Evolutionary conservation across 2,888 invertebrate genomes (phyloP).

Genomic region (Mylabris sibirica): DNA sequence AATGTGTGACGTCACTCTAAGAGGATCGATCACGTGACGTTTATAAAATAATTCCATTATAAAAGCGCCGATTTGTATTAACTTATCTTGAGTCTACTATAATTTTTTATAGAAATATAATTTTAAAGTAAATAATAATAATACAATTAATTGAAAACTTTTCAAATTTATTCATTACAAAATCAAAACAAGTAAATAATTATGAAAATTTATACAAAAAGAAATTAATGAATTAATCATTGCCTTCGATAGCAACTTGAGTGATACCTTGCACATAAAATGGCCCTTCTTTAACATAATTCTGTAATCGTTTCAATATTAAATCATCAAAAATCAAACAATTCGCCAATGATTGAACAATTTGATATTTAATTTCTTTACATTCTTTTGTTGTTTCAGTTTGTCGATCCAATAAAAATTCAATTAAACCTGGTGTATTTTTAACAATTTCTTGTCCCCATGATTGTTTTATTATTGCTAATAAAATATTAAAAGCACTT

Average conservation of each 20-base stretch:
- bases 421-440: conserved; percentile 76
- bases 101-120: no score
- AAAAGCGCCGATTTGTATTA: no score
- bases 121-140: no score
- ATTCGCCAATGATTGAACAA: conserved; percentile 70
- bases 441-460: conserved; percentile 84
- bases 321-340: conserved; percentile 68
- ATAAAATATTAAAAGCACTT: conserved; percentile 72
- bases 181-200: no score
- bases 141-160: no score
- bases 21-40: no score
- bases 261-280: conserved; percentile 74
- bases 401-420: conserved; percentile 80
- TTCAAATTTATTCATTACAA: no score
- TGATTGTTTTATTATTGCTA: conserved; percentile 71
- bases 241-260: conserved; percentile 80
- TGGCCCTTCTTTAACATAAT: conserved; percentile 80
- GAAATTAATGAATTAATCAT: conserved; percentile 42
- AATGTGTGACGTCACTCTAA: no score
- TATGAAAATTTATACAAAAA: no score
- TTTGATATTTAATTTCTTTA: conserved; percentile 77
- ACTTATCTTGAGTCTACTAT: no score
- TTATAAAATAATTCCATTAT: no score
- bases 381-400: conserved; percentile 74
- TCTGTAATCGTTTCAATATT: conserved; percentile 69